Evolutionary conservation across 2,888 invertebrate species (phyloP), one percentile per base, ranked within the genome.

Genomic region (Drosophila prostipennis): DNA sequence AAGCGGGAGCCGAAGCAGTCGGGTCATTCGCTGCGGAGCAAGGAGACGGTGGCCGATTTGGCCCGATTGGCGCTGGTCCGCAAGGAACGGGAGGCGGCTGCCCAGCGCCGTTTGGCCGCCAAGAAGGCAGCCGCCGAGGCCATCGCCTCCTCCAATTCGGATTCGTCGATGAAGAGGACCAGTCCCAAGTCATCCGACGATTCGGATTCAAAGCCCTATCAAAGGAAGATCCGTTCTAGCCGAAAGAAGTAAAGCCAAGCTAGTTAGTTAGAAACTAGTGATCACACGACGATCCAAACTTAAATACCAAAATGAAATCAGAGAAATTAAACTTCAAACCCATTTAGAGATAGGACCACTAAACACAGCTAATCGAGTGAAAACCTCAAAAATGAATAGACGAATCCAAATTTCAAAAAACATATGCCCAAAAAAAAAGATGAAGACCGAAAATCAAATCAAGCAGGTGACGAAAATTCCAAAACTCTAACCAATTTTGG

Each of bases 21-120:
- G 3, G 57, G 68, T 2, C 56, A 45, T 36, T 3, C 7, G 4
- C 26, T 26, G 4, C 26, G 54, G 39, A 56, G 16, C 0, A 48
- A 29, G 23, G 67, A 79, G 43, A 26, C 48, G 2, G 51, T 56
- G 16, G 58, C 69, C 6, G 79, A 79, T 46, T 51, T 79, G 3
- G 81, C 78, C 1, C 74, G 79, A 1, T 37, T 79, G 11, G 72
- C 67, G 0, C 2, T 78, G 0, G 74, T 80, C 0, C 79, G 80
- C 26, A 59, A 70, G 49, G 55, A 78, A 6, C 68, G 80, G 0
- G 74, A 81, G 43, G 79, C 61, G 0, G 79, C 79, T 0, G 79
- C 79, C 37, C 37, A 79, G 26, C 43, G 45, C 1, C 76, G 79
- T 8, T 40, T 77, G 64, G 77, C 79, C 23, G 67, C 69, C 19